Evolutionary conservation across 2,888 invertebrate species (phyloP).

Genomic region (Margaritifera margaritifera): DNA sequence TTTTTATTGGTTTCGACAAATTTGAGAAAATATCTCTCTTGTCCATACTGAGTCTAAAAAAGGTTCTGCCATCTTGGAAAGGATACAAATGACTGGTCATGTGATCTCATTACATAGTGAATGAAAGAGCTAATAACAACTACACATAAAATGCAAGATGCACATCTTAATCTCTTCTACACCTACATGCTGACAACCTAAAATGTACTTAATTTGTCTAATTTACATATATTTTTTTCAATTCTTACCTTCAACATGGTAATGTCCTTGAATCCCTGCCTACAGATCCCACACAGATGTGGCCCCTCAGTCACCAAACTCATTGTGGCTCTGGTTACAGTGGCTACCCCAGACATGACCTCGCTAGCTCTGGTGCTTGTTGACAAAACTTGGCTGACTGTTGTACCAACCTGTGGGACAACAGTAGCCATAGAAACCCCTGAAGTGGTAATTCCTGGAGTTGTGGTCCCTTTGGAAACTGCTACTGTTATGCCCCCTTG

Average conservation of each 20-base stretch:
- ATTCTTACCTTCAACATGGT: conserved; percentile 53
- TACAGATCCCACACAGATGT: conserved; percentile 62
- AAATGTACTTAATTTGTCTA: not conserved
- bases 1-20: too few relatives aligned
- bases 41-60: too few relatives aligned
- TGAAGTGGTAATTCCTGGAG: too few relatives aligned
- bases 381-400: too few relatives aligned
- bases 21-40: too few relatives aligned
- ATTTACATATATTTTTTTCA: not conserved
- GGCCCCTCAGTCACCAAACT: conserved; percentile 19
- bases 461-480: too few relatives aligned
- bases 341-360: conserved; percentile 1
- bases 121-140: conserved; percentile 11
- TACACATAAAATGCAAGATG: not conserved
- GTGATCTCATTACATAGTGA: too few relatives aligned
- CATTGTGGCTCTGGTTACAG: conserved; percentile 2
- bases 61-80: too few relatives aligned
- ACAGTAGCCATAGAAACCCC: too few relatives aligned
- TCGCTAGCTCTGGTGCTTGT: too few relatives aligned
- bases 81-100: too few relatives aligned
- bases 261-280: conserved; percentile 53
- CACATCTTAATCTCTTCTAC: not conserved
- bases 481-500: not conserved
- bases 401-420: too few relatives aligned
- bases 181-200: not conserved